phyloP scores from a whole-genome alignment of 2,797 vertebrate species.

The Adrianichthys oophorus region DNA sequence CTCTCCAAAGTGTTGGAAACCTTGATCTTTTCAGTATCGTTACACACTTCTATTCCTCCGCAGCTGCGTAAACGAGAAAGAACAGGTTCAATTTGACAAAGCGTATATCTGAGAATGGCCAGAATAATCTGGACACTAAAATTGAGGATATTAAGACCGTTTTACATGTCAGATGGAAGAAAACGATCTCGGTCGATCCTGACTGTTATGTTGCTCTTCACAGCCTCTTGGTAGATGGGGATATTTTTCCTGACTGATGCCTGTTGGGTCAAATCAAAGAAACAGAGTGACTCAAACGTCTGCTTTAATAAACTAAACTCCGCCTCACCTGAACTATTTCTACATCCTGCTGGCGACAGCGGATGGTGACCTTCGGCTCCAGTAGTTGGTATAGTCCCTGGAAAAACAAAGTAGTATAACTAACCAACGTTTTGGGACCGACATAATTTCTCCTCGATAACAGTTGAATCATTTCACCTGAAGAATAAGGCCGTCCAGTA shows the following conservation, averaged over 20 bases:
- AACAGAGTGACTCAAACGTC: background rate
- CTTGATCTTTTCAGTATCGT: conserved; percentile 91
- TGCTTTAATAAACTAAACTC: background rate
- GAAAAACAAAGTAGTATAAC: background rate
- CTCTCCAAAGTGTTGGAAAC: conserved; percentile 95
- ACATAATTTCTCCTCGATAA: background rate
- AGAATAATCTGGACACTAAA: too few relatives aligned
- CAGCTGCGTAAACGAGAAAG: conserved; percentile 74
- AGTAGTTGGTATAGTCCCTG: conserved; percentile 94
- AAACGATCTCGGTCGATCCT: conserved; percentile 85
- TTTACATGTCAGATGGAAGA: conserved; percentile 89
- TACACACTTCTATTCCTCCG: conserved; percentile 92
- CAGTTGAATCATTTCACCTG: conserved; percentile 79
- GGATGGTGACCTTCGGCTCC: conserved; percentile 85
- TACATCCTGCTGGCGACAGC: conserved; percentile 89
- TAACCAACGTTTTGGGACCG: background rate
- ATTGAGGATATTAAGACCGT: background rate
- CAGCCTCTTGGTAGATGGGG: conserved; percentile 86
- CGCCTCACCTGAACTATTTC: conserved; percentile 86
- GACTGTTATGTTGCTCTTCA: conserved; percentile 85
- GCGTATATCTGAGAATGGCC: too few relatives aligned
- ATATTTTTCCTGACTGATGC: conserved; percentile 85
- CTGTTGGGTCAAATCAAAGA: conserved; percentile 64
- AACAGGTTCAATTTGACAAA: background rate
- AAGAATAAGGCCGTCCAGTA: conserved; percentile 90